Conservation (phyloP, 1,140 invertebrate genomes). For the Acromyrmex heyeri region DNA sequence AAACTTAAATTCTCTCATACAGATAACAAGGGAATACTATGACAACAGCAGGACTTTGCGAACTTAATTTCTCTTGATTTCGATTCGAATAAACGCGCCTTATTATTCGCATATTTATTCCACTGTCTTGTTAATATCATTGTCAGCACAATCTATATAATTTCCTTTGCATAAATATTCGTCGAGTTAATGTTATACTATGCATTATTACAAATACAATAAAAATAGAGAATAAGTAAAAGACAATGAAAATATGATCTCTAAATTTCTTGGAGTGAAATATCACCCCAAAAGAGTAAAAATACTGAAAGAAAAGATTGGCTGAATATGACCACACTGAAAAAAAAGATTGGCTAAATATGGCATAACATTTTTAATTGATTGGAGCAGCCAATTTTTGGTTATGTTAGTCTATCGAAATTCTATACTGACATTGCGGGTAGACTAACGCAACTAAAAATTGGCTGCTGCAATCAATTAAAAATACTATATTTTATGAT, state of each 20-base stretch:
- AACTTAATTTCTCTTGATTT: conserved; percentile 33
- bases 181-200: not conserved
- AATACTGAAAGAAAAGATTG: too few species aligned
- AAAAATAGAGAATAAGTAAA: not conserved
- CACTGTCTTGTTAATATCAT: conserved; percentile 22
- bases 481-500: too few species aligned
- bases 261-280: too few species aligned
- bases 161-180: not conserved
- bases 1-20: conserved; percentile 24
- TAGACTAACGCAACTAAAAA: too few species aligned
- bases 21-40: conserved; percentile 35
- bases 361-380: too few species aligned
- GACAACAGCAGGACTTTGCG: not conserved
- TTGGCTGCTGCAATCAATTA: too few species aligned
- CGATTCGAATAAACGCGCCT: conserved; percentile 9
- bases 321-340: too few species aligned
- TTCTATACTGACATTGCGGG: too few species aligned
- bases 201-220: not conserved
- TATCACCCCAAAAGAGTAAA: too few species aligned
- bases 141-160: not conserved
- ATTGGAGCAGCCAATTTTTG: too few species aligned
- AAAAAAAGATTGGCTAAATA: too few species aligned
- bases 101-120: not conserved
- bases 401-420: too few species aligned
- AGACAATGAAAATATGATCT: not conserved